Evolutionary conservation across 2,797 vertebrate genomes (phyloP), one percentile per base, ranked within the genome.

Genomic region (Alcedo atthis): DNA sequence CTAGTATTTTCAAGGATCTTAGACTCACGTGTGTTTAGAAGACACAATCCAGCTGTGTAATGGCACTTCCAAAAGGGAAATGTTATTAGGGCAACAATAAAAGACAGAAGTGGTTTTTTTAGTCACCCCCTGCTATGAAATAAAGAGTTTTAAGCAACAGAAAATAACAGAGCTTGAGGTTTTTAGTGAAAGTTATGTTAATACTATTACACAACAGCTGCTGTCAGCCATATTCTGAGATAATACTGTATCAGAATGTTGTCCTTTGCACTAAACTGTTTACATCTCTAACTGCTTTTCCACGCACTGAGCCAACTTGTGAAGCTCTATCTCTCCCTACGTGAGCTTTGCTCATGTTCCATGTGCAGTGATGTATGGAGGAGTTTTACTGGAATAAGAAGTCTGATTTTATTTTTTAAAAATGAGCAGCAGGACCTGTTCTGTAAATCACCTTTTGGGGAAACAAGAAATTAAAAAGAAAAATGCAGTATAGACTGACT

Each of bases 141-240:
- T 3, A 86, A 86, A 16, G 14, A 69, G 58, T 94, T 95, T 90
- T 15, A 89, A 93, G 85, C 42, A 80, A 67, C 1, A 76, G 63
- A 66, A 83, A 92, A 73, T 83, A 89, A 67, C 58, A 66, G 63
- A 49, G 10, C 28, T 26, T 32, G 43, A 76, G 33, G 19, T 46
- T 78, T 94, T 87, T 93, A 94, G 61, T 77, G 58, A 66, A 86
- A 92, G 43, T 75, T 17, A 33, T 75, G 69, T 87, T 89, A 93
- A 87, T 68, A 58, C 9, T 62, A 53, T 80, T 70, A 64, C 16
- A 78, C 48, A 74, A 48, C 28, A 77, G 67, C 51, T 85, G 68
- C 58, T 84, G 42, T 71, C 76, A 67, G 74, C 67, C 37, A 33
- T 81, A 64, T 7, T 73, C 11, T 10, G 71, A 88, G 33, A 79